Percentiles rank a stretch among this genome's conserved stretches.
phyloP scores from a whole-genome alignment of 2,888 invertebrate genomes.

The Chorisops tibialis region DNA sequence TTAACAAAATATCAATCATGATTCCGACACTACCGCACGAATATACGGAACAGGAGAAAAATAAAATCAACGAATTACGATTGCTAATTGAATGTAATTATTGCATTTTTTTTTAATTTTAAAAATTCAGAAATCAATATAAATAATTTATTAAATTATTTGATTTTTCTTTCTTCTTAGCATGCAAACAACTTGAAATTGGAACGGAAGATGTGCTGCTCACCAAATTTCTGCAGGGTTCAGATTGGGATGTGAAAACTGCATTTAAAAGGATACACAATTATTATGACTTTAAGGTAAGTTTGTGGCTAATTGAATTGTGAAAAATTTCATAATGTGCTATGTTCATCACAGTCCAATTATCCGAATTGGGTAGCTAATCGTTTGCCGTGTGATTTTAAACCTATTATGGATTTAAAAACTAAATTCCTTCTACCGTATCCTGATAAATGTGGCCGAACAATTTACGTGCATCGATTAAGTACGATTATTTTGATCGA shows the following conservation, averaged over 20 bases:
- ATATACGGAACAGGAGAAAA: constrained; percentile 15
- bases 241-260: constrained; percentile 16
- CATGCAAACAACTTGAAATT: constrained; percentile 11
- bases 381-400: constrained; percentile 43
- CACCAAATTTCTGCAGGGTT: constrained; percentile 5
- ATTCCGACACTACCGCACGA: constrained; percentile 16
- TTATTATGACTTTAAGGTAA: constrained; percentile 27
- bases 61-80: constrained; percentile 14
- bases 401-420: constrained; percentile 40
- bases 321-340: neutral
- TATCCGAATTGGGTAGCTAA: constrained; percentile 45
- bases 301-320: neutral
- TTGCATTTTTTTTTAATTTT: neutral
- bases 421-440: constrained; percentile 45
- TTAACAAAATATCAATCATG: neutral
- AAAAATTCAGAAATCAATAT: neutral
- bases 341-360: constrained; percentile 42
- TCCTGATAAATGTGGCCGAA: constrained; percentile 45
- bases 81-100: constrained; percentile 18
- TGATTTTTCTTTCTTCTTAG: neutral
- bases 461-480: constrained; percentile 42
- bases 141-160: neutral
- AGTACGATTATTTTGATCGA: constrained; percentile 27
- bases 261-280: constrained; percentile 17
- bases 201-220: constrained; percentile 23